These are phyloP conservation scores for Globodera rostochiensis DNA, from an alignment of 1,140 invertebrate species.

Conservation along the genomic window DNA sequence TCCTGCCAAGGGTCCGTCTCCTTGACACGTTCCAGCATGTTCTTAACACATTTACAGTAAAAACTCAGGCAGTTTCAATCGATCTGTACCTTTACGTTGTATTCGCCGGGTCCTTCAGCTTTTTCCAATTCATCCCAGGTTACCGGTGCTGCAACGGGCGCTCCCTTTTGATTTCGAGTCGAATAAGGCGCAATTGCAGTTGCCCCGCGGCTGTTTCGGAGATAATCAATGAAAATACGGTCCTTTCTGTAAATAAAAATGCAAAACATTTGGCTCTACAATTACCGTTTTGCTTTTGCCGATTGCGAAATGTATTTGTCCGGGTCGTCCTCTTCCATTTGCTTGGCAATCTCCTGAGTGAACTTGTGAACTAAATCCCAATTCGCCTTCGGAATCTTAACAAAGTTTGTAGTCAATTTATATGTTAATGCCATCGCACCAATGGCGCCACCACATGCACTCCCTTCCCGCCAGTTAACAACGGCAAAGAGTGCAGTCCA, in stretches of 20 bases:
- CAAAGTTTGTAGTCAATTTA: neutral
- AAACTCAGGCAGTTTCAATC: neutral
- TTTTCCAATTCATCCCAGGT: slow-evolving; percentile 14
- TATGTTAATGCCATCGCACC: neutral
- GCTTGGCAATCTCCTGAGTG: neutral
- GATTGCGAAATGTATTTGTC: neutral
- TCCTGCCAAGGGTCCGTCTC: slow-evolving; percentile 7
- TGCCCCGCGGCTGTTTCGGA: slow-evolving; percentile 24
- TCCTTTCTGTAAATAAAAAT: neutral
- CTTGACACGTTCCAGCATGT: slow-evolving; percentile 5
- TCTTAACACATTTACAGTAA: neutral
- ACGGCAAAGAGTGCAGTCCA: neutral
- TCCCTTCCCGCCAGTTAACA: slow-evolving; percentile 1
- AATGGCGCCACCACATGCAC: slow-evolving; percentile 1
- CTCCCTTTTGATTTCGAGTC: slow-evolving; percentile 6
- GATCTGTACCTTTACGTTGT: slow-evolving; percentile 12
- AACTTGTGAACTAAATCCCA: neutral
- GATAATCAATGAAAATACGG: slow-evolving; percentile 26
- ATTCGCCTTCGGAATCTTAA: neutral
- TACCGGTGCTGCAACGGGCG: slow-evolving; percentile 20
- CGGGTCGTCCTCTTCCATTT: slow-evolving; percentile 4
- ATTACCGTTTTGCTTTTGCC: slow-evolving; percentile 4
- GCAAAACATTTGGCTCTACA: neutral
- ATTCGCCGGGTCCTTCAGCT: slow-evolving; percentile 10
- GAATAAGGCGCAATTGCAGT: slow-evolving; percentile 24